Percentiles rank a stretch among this genome's conserved stretches.
These are phyloP conservation scores for Erannis defoliaria DNA, from an alignment of 2,888 invertebrate genomes.

Conservation along the genomic window DNA sequence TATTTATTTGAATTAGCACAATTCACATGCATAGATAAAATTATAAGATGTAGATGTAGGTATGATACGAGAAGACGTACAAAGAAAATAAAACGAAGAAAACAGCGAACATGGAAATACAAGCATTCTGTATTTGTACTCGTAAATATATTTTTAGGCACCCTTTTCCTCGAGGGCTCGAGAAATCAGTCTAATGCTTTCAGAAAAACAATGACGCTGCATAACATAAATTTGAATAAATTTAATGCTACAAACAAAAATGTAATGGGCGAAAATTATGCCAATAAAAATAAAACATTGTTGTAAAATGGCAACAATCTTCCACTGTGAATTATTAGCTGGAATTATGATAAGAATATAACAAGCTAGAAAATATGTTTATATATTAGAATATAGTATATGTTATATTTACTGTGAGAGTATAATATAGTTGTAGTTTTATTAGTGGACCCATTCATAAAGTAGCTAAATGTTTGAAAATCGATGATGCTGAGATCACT, in stretches of 20 bases:
- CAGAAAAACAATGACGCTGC: conserved; percentile 30
- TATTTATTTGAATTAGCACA: too few relatives aligned
- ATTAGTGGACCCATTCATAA: too few relatives aligned
- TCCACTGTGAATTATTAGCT: neutral
- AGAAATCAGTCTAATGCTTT: conserved; percentile 18
- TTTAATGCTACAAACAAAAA: conserved; percentile 15
- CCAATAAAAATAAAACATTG: conserved; percentile 13
- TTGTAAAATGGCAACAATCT: conserved; percentile 2
- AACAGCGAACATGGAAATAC: conserved; percentile 17
- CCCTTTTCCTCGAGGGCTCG: conserved; percentile 30
- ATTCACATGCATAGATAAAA: neutral
- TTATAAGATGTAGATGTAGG: neutral
- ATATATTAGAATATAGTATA: too few relatives aligned
- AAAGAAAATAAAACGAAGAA: conserved; percentile 20
- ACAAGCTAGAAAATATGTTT: too few relatives aligned
- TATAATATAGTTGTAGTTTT: too few relatives aligned
- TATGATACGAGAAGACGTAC: conserved; percentile 2
- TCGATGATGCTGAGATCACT: too few relatives aligned
- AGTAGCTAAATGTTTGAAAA: too few relatives aligned
- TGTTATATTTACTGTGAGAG: too few relatives aligned
- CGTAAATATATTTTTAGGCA: conserved; percentile 25
- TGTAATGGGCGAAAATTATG: neutral
- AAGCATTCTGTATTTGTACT: conserved; percentile 20
- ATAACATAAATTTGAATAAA: conserved; percentile 25
- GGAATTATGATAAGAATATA: too few relatives aligned